Base-by-base conservation (phyloP, 2,888 invertebrate genomes). In the Sesia bembeciformis region DNA sequence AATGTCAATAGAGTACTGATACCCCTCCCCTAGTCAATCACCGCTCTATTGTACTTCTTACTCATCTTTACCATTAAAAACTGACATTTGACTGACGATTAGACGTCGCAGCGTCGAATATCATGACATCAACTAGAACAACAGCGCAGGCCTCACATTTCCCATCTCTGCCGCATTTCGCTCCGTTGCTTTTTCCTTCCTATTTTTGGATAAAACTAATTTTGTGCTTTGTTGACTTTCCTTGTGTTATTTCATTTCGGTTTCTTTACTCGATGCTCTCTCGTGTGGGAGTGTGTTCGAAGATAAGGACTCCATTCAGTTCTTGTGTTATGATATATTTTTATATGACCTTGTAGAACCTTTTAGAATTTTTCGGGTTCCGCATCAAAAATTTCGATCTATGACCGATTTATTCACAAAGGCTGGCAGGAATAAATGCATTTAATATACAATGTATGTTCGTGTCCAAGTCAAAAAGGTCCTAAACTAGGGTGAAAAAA, bases 161-260 rank as follows among this genome's bases (percentile, higher is more conserved):
- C 68, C 74, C 66, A 72, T 75, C 70, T 72, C 67, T 66, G 64
- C 65, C 68, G 66, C 69, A 71, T 70, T 73, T 68, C 72, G 72
- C 70, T 68, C 61, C 67, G 73, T 67, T 68, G 76, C 71, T 60
- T 76, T 77, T 78, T 77, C 74, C 76, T 71, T 72, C 72, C 76
- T 76, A 77, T 78, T 75, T 79, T 81, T 74, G 78, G 75, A 78
- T 81, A 78, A 84, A 85, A 83, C 84, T 84, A 85, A 85, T 85
- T 85, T 85, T 83, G 80, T 83, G 84, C 81, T 80, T 84, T 85
- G 84, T 84, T 85, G 84, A 80, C 74, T 83, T 74, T 72, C 67
- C 64, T 62, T 74, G 74, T 78, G 77, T 81, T 81, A 81, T 80
- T 81, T 59, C 58, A 59, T 59, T 80, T 81, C 43, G 52, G 43